Evolutionary conservation across 2,888 invertebrate species (phyloP), one percentile per base, ranked within the genome.

Genomic region (Pomacea canaliculata): DNA sequence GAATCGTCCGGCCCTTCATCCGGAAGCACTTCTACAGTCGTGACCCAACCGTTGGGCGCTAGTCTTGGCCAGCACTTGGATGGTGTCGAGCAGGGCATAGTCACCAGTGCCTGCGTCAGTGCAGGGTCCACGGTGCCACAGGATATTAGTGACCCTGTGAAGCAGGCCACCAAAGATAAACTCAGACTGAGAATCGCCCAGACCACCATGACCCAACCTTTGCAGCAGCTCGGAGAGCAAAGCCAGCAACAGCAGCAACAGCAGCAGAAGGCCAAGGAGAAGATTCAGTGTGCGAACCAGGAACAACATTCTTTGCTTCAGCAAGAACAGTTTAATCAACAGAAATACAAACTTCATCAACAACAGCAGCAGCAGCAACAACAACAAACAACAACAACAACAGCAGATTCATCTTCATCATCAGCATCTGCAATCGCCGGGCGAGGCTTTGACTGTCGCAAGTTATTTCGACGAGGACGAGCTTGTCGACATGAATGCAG

Each of bases 101-200:
- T 27, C 10, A 5, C 27, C 19, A 19, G 63, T 19, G 23, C 63
- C 63, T 37, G n/a, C 48, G 48, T 0, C 49, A 37, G 18, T 37
- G 16, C 46, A 48, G 9, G 27, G 27, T 7, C 19, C 16, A 9
- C 37, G 13, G 18, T 37, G 12, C 70, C 56, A 13, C 65, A 46
- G 9, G 67, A 73, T 59, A 56, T 46, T 37, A 16, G 65, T 56
- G 74, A 74, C 9, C 48, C 67, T 9, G 74, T 74, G 18, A 74
- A 63, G 63, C 74, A 74, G 62, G 68, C 74, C 12, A 74, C 74
- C 48, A 74, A 82, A n/a, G 86, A 85, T 74, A 86, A 85, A 78
- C 71, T 80, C 62, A 76, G 79, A 23, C 77, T 70, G 74, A 59
- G 74, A 9, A 74, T 74, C 23, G 60, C 74, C 49, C 74, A 74